phyloP scores from a whole-genome alignment of 2,113 vertebrate species.

The Ameiurus melas region DNA sequence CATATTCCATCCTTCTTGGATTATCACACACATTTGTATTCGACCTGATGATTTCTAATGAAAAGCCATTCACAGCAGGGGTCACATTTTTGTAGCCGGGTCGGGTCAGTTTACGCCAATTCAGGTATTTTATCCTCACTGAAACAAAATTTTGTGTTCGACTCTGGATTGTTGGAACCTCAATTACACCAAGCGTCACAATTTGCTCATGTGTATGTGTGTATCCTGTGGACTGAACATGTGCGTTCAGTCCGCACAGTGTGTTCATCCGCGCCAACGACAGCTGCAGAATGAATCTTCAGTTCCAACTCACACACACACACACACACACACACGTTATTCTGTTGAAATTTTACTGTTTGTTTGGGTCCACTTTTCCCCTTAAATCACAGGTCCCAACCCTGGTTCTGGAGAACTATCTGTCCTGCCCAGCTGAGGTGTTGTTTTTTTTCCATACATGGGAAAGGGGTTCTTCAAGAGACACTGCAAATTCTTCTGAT shows the following conservation, averaged over 20 bases:
- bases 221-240: constrained; percentile 27
- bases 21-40: constrained; percentile 7
- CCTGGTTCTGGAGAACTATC: not conserved
- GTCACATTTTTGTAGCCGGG: constrained; percentile 4
- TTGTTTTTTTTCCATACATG: not conserved
- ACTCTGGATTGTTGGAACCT: not conserved
- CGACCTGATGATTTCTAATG: not conserved
- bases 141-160: not conserved
- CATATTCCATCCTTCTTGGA: constrained; percentile 13
- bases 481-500: not conserved
- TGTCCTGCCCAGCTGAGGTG: not conserved
- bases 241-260: constrained; percentile 6
- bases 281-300: constrained; percentile 31
- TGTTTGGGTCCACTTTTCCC: not conserved
- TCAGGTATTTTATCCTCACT: not conserved
- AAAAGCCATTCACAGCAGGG: not conserved
- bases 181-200: constrained; percentile 14
- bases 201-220: constrained; percentile 28
- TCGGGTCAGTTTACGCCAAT: no score
- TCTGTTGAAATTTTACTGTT: not conserved
- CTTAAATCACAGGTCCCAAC: not conserved
- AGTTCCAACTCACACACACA: not conserved
- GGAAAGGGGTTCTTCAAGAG: not conserved
- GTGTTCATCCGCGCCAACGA: constrained; percentile 18
- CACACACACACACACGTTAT: not conserved